These are phyloP conservation scores for Drosophila flavopinicola DNA, from an alignment of 2,888 invertebrate species.

Conservation along the genomic window DNA sequence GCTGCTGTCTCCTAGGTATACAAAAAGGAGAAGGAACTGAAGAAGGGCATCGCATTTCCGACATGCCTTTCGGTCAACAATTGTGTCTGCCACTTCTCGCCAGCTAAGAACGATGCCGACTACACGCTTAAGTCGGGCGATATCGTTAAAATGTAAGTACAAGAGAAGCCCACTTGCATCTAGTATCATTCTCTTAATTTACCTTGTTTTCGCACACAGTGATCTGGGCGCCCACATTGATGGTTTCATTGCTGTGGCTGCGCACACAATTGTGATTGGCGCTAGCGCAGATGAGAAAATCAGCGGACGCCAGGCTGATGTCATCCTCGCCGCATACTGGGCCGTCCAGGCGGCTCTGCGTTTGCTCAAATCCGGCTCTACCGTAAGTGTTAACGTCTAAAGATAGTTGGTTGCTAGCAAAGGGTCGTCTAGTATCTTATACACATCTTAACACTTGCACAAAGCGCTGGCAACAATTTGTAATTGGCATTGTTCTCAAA, in stretches of 20 bases:
- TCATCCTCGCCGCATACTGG: conserved; percentile 96
- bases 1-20: conserved; percentile 85
- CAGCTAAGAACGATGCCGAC: conserved; percentile 96
- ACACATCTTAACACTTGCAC: conserved; percentile 64
- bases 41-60: conserved; percentile 99
- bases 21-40: conserved; percentile 99
- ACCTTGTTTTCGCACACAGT: conserved; percentile 85
- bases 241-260: conserved; percentile 99
- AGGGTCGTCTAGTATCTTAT: conserved; percentile 47
- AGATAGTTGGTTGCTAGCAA: conserved; percentile 35
- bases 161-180: background rate
- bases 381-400: conserved; percentile 86
- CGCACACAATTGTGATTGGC: conserved; percentile 96
- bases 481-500: conserved; percentile 18
- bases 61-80: conserved; percentile 99
- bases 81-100: conserved; percentile 99
- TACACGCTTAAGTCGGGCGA: conserved; percentile 94
- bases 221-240: conserved; percentile 99
- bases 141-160: conserved; percentile 97
- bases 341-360: conserved; percentile 98
- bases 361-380: conserved; percentile 95
- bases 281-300: conserved; percentile 90
- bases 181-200: background rate
- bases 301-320: conserved; percentile 96
- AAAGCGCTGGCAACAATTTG: conserved; percentile 29